Evolutionary conservation across 2,797 vertebrate species (phyloP), one percentile per base, ranked within the genome.

Genomic region (Silurus aristotelis): DNA sequence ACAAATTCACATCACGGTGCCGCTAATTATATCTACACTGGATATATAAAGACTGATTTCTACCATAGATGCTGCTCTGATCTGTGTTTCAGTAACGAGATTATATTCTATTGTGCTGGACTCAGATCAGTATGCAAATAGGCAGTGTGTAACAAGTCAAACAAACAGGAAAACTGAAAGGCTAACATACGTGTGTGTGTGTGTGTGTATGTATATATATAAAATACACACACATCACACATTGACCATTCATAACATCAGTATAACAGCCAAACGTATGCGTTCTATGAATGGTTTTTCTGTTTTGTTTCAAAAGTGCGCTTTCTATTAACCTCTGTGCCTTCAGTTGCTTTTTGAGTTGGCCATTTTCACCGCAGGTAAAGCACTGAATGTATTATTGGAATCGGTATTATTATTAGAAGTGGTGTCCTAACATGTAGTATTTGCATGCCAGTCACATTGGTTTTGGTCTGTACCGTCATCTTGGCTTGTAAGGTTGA

Each of bases 371-470:
- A 61, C 63, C 3, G 2, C 43, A 56, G 22, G 10, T 76, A 55
- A 85, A 81, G 58, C 52, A 70, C 27, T 82, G 72, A 70, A 61
- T 70, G 76, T 85, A 83, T 78, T 80, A 52, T 63, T 71, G 43
- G 27, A 43, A 17, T 31, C 46, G 19, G 46, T 76, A 61, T 70
- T 78, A 1, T 78, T 80, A 66, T 80, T 31, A 27, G 25, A 66
- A 31, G 63, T 67, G 79, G 46, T 55, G 63, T 52, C 55, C 1
- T 25, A 43, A 46, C 17, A 60, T 64, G 9, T 66, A 80, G 86
- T 89, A 86, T 91, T 90, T 90, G 89, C 90, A 92, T 92, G 91
- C 81, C 79, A 81, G 83, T 81, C 64, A 67, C 77, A 80, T 61
- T 38, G 66, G 46, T 56, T 70, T 76, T 77, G n/a, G n/a, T 73